phyloP scores from a whole-genome alignment of 2,113 vertebrate species.

The Regulus satrapa region DNA sequence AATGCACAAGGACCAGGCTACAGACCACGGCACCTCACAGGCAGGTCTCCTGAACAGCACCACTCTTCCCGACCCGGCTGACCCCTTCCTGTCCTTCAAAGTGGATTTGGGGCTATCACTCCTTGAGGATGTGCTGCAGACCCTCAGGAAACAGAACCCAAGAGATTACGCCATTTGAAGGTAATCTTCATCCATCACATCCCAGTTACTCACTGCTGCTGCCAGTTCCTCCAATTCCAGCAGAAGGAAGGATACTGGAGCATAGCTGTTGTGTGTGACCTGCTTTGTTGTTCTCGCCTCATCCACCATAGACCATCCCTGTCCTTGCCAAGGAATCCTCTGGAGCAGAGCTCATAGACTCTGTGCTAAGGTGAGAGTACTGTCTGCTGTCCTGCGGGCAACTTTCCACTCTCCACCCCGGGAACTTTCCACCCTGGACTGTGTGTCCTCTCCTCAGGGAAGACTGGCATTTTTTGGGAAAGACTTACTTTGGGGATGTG shows the following conservation, averaged over 20 bases:
- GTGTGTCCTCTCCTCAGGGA: background rate
- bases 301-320: background rate
- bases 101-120: slow-evolving; percentile 92
- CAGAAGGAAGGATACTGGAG: background rate
- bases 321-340: background rate
- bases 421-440: background rate
- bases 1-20: slow-evolving; percentile 32
- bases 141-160: slow-evolving; percentile 85
- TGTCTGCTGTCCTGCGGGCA: background rate
- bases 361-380: background rate
- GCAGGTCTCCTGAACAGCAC: background rate
- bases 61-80: slow-evolving; percentile 50
- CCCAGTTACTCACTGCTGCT: background rate
- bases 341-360: background rate
- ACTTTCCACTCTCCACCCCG: background rate
- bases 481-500: background rate
- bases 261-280: background rate
- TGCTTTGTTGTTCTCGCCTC: background rate
- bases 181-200: background rate
- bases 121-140: slow-evolving; percentile 89
- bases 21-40: slow-evolving; percentile 1
- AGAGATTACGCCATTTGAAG: slow-evolving; percentile 66
- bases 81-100: slow-evolving; percentile 74
- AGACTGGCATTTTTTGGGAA: background rate
- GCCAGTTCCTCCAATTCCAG: background rate